Evolutionary conservation across 1,140 invertebrate genomes (phyloP).

Genomic region (Euschistus heros): DNA sequence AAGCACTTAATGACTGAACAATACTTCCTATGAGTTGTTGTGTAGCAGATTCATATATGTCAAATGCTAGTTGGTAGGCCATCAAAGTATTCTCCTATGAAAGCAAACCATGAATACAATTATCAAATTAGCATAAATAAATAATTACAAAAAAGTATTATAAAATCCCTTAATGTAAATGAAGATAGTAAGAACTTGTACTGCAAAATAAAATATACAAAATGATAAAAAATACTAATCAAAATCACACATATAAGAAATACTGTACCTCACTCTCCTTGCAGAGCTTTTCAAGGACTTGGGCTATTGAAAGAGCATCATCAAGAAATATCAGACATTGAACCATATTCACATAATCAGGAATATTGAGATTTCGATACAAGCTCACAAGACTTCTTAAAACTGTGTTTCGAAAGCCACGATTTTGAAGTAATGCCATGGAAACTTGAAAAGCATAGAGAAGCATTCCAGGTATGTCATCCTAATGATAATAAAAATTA

Average conservation of each 20-base stretch:
- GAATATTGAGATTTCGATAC: slow-evolving; percentile 73
- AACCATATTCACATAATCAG: slow-evolving; percentile 93
- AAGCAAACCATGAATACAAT: slow-evolving; percentile 30
- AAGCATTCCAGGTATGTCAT: slow-evolving; percentile 83
- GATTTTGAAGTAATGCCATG: slow-evolving; percentile 90
- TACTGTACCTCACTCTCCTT: slow-evolving; percentile 55
- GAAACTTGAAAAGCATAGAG: slow-evolving; percentile 90
- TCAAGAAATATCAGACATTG: slow-evolving; percentile 95
- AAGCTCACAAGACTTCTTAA: slow-evolving; percentile 78
- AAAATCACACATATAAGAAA: slow-evolving; percentile 11
- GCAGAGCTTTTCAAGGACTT: slow-evolving; percentile 79
- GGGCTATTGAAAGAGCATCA: slow-evolving; percentile 80
- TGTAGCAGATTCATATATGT: slow-evolving; percentile 97
- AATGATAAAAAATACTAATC: neutral
- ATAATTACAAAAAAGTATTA: neutral
- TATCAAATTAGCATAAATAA: neutral
- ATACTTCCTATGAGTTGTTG: slow-evolving; percentile 92
- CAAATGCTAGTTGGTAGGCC: slow-evolving; percentile 98
- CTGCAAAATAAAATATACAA: neutral
- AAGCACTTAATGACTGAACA: slow-evolving; percentile 65
- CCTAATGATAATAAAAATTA: slow-evolving; percentile 36
- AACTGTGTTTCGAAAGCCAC: slow-evolving; percentile 82
- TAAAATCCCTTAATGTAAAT: neutral
- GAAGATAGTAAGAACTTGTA: neutral
- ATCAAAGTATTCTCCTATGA: slow-evolving; percentile 57